These are phyloP conservation scores for Dendrolimus pini DNA, from an alignment of 2,888 invertebrate genomes.

Conservation along the genomic window DNA sequence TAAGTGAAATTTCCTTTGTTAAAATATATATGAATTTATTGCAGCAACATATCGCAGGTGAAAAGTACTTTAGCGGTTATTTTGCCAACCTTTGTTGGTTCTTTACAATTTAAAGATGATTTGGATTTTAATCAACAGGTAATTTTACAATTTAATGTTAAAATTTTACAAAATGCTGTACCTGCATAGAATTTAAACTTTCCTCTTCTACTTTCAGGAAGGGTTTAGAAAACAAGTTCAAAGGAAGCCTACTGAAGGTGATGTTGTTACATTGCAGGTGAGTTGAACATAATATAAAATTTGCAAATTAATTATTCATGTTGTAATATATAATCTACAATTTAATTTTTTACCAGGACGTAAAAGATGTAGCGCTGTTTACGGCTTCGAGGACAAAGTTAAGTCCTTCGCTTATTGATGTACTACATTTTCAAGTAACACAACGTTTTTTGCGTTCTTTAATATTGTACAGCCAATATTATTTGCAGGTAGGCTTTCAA, in stretches of 20 bases:
- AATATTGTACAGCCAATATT: constrained; percentile 78
- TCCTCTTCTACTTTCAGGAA: constrained; percentile 22
- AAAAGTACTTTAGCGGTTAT: constrained; percentile 10
- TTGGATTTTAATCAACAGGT: constrained; percentile 55
- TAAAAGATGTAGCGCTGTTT: constrained; percentile 75
- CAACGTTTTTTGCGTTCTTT: constrained; percentile 74
- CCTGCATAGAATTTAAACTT: neutral
- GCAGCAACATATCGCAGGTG: constrained; percentile 13
- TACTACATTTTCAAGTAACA: constrained; percentile 65
- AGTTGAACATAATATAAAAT: neutral
- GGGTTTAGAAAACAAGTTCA: constrained; percentile 64
- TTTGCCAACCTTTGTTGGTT: constrained; percentile 20
- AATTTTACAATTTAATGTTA: constrained; percentile 14
- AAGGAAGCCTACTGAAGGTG: constrained; percentile 52
- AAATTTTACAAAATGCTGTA: neutral
- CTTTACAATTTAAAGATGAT: constrained; percentile 50
- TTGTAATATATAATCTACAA: neutral
- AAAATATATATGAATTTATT: constrained; percentile 1
- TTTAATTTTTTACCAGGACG: constrained; percentile 48
- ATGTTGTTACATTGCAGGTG: constrained; percentile 59
- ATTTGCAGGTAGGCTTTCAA: constrained; percentile 52
- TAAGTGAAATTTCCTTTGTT: neutral
- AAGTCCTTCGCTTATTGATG: constrained; percentile 62
- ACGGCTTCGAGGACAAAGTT: constrained; percentile 53
- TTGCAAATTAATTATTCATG: too few relatives aligned